Evolutionary conservation across 2,888 invertebrate species (phyloP), one percentile per base, ranked within the genome.

Genomic region (Leptopilina myrica): DNA sequence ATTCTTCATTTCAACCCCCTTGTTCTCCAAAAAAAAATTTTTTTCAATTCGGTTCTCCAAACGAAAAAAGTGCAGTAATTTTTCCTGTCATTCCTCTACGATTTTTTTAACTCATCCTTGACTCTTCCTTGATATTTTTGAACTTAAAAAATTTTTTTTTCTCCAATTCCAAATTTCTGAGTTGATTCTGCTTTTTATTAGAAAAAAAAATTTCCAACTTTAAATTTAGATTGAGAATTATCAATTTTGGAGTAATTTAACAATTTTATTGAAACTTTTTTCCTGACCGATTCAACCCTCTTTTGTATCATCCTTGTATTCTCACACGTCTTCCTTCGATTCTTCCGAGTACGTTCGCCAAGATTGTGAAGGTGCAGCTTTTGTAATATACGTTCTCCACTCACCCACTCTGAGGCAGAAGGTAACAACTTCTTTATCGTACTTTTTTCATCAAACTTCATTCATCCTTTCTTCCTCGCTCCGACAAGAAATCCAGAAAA

Each of bases 341-440:
- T 43, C 43, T 43, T 43, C 43, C 43, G 43, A 49, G 12, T 46
- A 67, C 67, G 53, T 53, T 69, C 33, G 69, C 53, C 69, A 53
- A 69, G 11, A 69, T 69, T 69, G 69, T 69, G 53, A 69, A 69
- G 69, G 69, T 69, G 53, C 20, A 69, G 53, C 20, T 69, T 69
- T 26, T 53, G 53, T 69, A 53, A 69, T 67, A 3, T 26, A 26
- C 53, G 69, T 69, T 69, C 69, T 69, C 69, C 69, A 53, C n/a
- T 69, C 69, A 53, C 14, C 33, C 49, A 53, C 33, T 49, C 26
- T 49, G 11, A 49, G n/a, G 49, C 49, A 49, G 14, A 69, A 69
- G 69, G 69, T 69, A 69, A 69, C 15, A 15, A 15, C 59, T 59
- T 59, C 59, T n/a, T 59, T n/a, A 59, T n/a, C 59, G n/a, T 15